phyloP scores from a whole-genome alignment of 2,888 invertebrate species.

The Eilema sororculum region DNA sequence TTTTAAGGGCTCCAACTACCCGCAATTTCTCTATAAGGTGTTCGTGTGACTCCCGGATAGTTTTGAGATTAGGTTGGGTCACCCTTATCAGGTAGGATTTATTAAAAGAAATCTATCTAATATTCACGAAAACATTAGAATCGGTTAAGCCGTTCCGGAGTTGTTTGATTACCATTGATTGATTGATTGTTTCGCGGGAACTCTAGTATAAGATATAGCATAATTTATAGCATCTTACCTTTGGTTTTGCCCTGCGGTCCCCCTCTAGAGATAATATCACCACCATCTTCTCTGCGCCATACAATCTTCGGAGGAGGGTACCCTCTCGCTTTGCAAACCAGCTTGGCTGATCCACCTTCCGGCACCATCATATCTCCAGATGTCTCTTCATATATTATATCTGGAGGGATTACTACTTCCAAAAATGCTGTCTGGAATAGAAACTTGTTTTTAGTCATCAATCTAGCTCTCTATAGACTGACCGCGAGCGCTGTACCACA shows the following conservation, averaged over 20 bases:
- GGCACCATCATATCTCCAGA: conserved; percentile 98
- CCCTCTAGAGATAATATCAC: conserved; percentile 92
- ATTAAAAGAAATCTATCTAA: too few relatives aligned
- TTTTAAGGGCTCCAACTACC: too few relatives aligned
- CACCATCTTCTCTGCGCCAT: conserved; percentile 95
- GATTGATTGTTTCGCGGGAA: too few relatives aligned
- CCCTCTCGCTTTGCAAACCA: conserved; percentile 94
- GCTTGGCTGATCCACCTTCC: conserved; percentile 95
- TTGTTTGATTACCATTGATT: too few relatives aligned
- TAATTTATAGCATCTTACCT: conserved; percentile 76
- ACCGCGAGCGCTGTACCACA: too few relatives aligned
- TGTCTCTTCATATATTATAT: conserved; percentile 95
- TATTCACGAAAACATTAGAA: too few relatives aligned
- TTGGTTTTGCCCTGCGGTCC: conserved; percentile 91
- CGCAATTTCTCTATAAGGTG: too few relatives aligned
- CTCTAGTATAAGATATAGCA: background rate
- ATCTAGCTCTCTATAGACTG: background rate
- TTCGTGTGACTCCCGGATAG: too few relatives aligned
- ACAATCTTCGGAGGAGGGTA: conserved; percentile 94
- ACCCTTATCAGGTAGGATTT: too few relatives aligned
- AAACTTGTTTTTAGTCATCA: background rate
- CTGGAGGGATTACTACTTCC: conserved; percentile 97
- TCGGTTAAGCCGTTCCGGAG: too few relatives aligned
- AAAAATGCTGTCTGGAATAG: conserved; percentile 91
- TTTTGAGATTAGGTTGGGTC: too few relatives aligned